Conservation (phyloP, 2,113 vertebrate genomes). For the Aviceda subcristata region DNA sequence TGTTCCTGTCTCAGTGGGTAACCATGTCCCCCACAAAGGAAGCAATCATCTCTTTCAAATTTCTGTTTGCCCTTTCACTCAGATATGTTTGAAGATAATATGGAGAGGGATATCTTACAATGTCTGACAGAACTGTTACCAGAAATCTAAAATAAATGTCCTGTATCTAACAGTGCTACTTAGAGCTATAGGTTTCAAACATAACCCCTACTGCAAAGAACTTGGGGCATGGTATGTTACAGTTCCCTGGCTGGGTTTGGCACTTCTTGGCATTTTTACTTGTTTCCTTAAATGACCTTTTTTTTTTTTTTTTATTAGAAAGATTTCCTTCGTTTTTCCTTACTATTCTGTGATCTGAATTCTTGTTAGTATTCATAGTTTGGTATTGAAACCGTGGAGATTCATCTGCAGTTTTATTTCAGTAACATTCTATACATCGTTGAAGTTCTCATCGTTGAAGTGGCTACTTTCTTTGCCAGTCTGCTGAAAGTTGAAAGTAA, state of each 20-base stretch:
- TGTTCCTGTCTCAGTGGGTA: conserved; percentile 77
- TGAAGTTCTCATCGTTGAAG: background rate
- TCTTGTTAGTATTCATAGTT: background rate
- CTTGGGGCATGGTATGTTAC: background rate
- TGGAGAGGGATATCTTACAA: conserved; percentile 45
- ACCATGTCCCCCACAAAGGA: conserved; percentile 74
- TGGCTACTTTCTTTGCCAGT: background rate
- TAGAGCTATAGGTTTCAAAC: background rate
- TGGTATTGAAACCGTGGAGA: background rate
- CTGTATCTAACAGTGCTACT: background rate
- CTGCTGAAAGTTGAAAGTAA: background rate
- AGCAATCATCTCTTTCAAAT: conserved; percentile 80
- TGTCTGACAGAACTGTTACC: conserved; percentile 24
- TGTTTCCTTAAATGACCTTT: background rate
- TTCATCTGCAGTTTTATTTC: background rate
- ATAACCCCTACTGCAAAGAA: background rate
- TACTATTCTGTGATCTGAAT: background rate
- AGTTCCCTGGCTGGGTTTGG: background rate
- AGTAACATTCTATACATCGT: background rate
- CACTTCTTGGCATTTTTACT: background rate
- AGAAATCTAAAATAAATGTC: background rate
- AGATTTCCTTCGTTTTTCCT: background rate
- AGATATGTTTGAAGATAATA: conserved; percentile 74
- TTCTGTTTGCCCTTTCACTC: conserved; percentile 82
- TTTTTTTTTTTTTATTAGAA: background rate